Conservation (phyloP, 1,140 invertebrate genomes). For the Steinernema feltiae region DNA sequence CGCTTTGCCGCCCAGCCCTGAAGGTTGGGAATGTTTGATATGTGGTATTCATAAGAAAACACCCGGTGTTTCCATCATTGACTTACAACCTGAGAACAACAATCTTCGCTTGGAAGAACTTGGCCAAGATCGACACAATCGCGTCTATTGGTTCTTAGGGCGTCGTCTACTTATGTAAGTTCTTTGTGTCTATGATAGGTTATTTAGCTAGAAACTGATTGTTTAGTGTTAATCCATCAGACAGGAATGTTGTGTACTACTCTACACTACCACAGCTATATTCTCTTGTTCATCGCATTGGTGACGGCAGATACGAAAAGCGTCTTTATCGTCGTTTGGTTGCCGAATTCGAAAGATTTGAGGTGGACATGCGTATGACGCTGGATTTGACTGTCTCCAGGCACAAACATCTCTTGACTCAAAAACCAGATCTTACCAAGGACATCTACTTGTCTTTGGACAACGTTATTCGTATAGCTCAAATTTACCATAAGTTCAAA, state of each 20-base stretch:
- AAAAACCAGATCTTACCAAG: background rate
- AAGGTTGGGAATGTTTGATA: background rate
- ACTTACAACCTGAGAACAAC: background rate
- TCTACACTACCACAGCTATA: conserved; percentile 32
- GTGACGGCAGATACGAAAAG: conserved; percentile 5
- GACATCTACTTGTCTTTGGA: background rate
- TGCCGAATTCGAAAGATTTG: background rate
- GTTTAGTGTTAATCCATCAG: conserved; percentile 27
- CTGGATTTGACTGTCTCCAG: background rate
- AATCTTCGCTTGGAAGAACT: conserved; percentile 25
- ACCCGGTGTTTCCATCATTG: background rate
- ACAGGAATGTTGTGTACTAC: conserved; percentile 24
- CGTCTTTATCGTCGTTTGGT: background rate
- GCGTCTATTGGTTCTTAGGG: conserved; percentile 33
- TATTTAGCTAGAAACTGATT: conserved; percentile 3
- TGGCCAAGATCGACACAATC: conserved; percentile 31
- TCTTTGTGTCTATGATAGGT: background rate
- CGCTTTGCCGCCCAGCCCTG: background rate
- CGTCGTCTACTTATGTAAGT: conserved; percentile 32
- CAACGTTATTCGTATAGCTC: background rate
- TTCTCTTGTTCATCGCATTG: conserved; percentile 18
- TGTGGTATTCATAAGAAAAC: background rate
- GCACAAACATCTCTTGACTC: background rate
- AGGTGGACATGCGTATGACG: background rate
- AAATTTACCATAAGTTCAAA: conserved; percentile 3